Base-by-base conservation (phyloP, 1,140 invertebrate species). In the Brachionus plicatilis region DNA sequence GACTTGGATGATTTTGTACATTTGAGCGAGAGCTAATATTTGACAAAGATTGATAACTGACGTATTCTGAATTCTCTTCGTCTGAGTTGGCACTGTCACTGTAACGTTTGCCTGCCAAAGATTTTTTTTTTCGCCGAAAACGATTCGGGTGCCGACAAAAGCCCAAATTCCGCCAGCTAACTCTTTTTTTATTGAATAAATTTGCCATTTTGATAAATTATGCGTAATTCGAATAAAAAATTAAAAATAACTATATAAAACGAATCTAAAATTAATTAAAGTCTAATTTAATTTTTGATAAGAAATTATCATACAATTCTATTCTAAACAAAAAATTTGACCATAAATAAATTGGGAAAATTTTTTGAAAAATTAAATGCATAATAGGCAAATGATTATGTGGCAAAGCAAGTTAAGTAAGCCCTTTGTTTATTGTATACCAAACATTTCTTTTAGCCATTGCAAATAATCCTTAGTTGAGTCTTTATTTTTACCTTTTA, bases 101-200 rank as follows among this genome's bases (percentile, higher is more conserved):
- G n/a, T 56, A 17, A 17, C 53, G n/a, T 60, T 60, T 60, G 53
- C 53, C 17, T 5, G 0, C 20, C 5, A 20, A 20, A 11, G 53
- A 20, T 9, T 72, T 72, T 41, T 72, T 72, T 72, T 72, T 72
- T 41, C 68, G n/a, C 27, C 43, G 43, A 12, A 27, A 27, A 24
- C 43, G 43, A 47, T 76, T 33, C 12, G 41, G 41, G 45, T 76
- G 17, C 20, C 47, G 20, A 14, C 72, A 76, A 27, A 76, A 76
- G 7, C 72, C 45, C 27, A 76, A 50, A 20, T 24, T 24, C 5
- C 43, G 20, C 45, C 47, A 76, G 7, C n/a, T 76, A 53, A 76
- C 43, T 76, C 43, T 76, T 29, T 50, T 76, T 47, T 50, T 76
- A 12, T 76, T 47, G 33, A 76, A 76, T 53, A 76, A 24, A 50